phyloP scores from a whole-genome alignment of 2,113 vertebrate genomes.

The Leuciscus idus region DNA sequence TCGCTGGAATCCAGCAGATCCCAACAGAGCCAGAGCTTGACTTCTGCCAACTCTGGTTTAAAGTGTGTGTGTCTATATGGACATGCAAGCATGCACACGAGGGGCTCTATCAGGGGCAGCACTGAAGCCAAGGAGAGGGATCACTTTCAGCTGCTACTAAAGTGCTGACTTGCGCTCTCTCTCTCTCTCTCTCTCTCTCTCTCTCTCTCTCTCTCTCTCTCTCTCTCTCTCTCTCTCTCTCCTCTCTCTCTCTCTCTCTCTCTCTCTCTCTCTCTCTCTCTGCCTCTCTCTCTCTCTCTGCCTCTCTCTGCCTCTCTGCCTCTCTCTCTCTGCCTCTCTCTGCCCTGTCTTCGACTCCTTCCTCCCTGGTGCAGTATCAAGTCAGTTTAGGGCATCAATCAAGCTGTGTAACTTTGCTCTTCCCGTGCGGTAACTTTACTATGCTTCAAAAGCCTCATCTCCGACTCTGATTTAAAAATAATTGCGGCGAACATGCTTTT shows the following conservation, averaged over 20 bases:
- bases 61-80: constrained; percentile 23
- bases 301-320: too few species aligned
- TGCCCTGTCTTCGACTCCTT: not conserved
- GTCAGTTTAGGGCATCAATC: constrained; percentile 51
- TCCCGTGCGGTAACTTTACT: constrained; percentile 32
- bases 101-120: constrained; percentile 59
- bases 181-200: not conserved
- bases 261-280: not conserved
- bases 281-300: too few species aligned
- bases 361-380: constrained; percentile 43
- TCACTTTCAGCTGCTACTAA: constrained; percentile 72
- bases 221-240: too few species aligned
- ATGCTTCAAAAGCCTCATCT: constrained; percentile 32
- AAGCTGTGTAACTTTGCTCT: constrained; percentile 30
- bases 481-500: constrained; percentile 26
- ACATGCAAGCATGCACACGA: constrained; percentile 50
- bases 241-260: too few species aligned
- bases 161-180: constrained; percentile 43
- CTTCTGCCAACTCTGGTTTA: constrained; percentile 20
- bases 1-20: constrained; percentile 50
- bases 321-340: not conserved
- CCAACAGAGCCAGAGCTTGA: constrained; percentile 45
- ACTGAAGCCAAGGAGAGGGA: constrained; percentile 57
- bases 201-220: too few species aligned
- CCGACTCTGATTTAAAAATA: constrained; percentile 45